Base-by-base conservation (phyloP, 2,797 vertebrate genomes). In the Orestias chungarensis region DNA sequence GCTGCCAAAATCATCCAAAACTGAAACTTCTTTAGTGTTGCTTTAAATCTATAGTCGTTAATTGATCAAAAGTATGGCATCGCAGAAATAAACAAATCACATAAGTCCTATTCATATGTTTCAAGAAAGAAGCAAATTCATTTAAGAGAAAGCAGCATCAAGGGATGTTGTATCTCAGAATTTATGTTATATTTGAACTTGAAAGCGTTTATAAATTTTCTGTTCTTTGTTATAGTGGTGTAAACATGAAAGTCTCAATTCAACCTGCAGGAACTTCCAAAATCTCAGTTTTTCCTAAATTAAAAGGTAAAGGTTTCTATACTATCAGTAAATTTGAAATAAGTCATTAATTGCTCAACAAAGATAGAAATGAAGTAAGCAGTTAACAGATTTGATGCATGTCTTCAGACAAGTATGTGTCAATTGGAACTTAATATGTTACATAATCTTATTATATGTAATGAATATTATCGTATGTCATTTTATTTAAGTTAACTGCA, bases 201-300 rank as follows among this genome's bases (percentile, higher is more conserved):
- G 15, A 17, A 4, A 55, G 52, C 17, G 27, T 31, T 55, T 55
- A 55, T 8, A 1, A 6, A 55, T 15, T 65, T n/a, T 1, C 1
- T 74, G 2, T 83, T 0, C 17, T 85, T 77, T 86, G 3, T 87
- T 93, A 65, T 89, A 98, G 97, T 86, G 88, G 85, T 25, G 84
- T 97, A 82, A 97, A 97, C 88, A 94, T 97, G 87, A 97, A 97
- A 93, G 92, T 95, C 70, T 93, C 91, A 0, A 88, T 98, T 80
- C 85, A 79, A 70, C 90, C 96, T 73, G 94, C 90, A 73, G 96
- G 95, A 86, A 85, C 94, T 31, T 93, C 95, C 59, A 93, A 84
- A 69, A 90, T 98, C 87, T 93, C 86, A 15, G 95, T 97, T 78
- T 87, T 95, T 50, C 91, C 91, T 65, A 87, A 86, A 75, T 76